Evolutionary conservation across 2,888 invertebrate genomes (phyloP).

Genomic region (Drosophila helvetica): DNA sequence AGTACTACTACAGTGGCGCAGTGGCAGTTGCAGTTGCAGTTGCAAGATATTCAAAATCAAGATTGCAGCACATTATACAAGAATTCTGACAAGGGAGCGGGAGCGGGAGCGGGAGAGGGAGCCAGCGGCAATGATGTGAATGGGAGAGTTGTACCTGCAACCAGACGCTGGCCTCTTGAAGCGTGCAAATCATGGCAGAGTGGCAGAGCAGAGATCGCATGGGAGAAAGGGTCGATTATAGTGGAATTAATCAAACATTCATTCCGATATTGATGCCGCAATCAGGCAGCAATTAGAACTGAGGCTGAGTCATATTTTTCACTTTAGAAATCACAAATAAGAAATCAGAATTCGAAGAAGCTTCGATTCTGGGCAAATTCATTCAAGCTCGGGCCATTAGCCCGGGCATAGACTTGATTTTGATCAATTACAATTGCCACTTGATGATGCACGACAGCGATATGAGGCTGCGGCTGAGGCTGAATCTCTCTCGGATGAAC

Average conservation of each 20-base stretch:
- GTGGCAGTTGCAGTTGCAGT: conserved; percentile 7
- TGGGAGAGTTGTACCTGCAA: conserved; percentile 4
- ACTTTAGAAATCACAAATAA: conserved; percentile 19
- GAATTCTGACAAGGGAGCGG: conserved; percentile 25
- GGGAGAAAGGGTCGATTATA: conserved; percentile 5
- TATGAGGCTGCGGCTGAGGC: conserved; percentile 25
- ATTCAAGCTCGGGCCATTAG: conserved; percentile 21
- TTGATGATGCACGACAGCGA: conserved; percentile 48
- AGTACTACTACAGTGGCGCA: conserved; percentile 21
- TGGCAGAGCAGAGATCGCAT: background rate
- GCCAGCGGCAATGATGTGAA: conserved; percentile 6
- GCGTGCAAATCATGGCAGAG: conserved; percentile 1
- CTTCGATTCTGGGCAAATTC: conserved; percentile 40
- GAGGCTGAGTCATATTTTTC: conserved; percentile 20
- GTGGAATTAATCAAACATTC: conserved; percentile 17
- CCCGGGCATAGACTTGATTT: conserved; percentile 40
- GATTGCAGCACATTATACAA: conserved; percentile 34
- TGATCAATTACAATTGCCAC: conserved; percentile 53
- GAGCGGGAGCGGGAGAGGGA: too few species aligned
- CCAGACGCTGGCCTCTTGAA: conserved; percentile 9
- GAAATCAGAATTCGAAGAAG: conserved; percentile 19
- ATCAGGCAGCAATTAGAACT: background rate
- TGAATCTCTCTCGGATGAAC: conserved; percentile 28
- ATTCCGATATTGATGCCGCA: conserved; percentile 7
- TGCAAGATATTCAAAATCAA: conserved; percentile 44